These are phyloP conservation scores for Macrosteles quadrilineatus DNA, from an alignment of 1,140 invertebrate species.

Conservation along the genomic window DNA sequence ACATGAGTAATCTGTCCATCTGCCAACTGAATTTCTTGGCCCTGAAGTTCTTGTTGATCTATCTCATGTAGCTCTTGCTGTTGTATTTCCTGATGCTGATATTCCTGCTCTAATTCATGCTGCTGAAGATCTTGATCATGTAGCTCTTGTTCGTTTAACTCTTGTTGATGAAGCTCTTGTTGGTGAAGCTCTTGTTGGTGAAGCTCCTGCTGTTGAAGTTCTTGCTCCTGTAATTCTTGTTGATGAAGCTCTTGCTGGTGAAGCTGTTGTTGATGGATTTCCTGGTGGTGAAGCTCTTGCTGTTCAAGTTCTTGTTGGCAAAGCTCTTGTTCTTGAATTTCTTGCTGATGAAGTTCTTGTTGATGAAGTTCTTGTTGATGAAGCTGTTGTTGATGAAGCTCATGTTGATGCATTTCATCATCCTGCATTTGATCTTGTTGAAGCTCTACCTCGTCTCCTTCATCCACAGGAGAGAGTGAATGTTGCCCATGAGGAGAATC, in stretches of 20 bases:
- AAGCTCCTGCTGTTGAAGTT: constrained; percentile 21
- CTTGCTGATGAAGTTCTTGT: constrained; percentile 4
- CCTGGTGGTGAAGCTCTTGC: constrained; percentile 26
- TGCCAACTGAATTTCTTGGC: constrained; percentile 10
- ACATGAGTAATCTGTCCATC: not conserved
- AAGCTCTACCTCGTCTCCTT: constrained; percentile 16
- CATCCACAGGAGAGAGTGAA: not conserved
- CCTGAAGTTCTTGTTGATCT: constrained; percentile 31
- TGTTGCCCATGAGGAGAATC: constrained; percentile 1
- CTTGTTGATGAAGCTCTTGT: not conserved
- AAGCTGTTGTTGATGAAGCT: constrained; percentile 22
- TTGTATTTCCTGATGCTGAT: not conserved
- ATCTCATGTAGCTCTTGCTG: constrained; percentile 10
- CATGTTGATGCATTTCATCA: not conserved
- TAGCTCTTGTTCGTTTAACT: constrained; percentile 8
- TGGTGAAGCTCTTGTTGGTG: constrained; percentile 32
- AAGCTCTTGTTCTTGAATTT: constrained; percentile 19
- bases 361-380: constrained; percentile 19
- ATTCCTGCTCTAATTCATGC: constrained; percentile 8
- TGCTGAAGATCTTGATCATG: constrained; percentile 4
- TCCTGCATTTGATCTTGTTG: constrained; percentile 32
- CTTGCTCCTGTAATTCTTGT: not conserved
- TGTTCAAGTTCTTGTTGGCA: constrained; percentile 31
- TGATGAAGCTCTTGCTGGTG: constrained; percentile 10
- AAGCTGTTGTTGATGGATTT: constrained; percentile 25